Evolutionary conservation across 2,888 invertebrate genomes (phyloP).

Genomic region (Tinea semifulvella): DNA sequence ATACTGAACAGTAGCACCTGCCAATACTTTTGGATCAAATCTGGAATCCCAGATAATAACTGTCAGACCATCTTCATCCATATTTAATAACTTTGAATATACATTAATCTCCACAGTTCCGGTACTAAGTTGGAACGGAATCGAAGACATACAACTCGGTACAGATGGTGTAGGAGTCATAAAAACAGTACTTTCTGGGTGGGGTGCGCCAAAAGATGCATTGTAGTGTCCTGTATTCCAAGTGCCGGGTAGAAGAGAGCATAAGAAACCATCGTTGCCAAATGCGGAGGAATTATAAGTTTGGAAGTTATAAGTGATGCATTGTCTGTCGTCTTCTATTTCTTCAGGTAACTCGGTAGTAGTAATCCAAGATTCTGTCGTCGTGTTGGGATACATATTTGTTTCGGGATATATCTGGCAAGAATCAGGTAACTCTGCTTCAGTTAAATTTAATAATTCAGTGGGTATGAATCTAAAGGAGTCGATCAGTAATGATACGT

Average conservation of each 20-base stretch:
- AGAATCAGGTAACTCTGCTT: neutral
- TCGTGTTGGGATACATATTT: neutral
- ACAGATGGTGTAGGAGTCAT: neutral
- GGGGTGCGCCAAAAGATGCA: neutral
- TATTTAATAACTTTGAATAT: neutral
- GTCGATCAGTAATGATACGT: neutral
- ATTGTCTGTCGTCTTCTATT: neutral
- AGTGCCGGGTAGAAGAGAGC: neutral
- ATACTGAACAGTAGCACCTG: neutral
- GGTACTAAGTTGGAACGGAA: neutral
- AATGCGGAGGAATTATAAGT: neutral
- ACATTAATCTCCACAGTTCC: neutral
- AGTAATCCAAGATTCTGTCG: constrained; percentile 1
- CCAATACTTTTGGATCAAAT: neutral
- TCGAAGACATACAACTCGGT: neutral
- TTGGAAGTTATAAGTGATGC: neutral
- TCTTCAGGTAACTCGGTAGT: neutral
- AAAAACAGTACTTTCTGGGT: neutral
- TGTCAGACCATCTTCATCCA: neutral
- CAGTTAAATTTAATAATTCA: neutral
- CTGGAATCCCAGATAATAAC: neutral
- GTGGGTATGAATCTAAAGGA: neutral
- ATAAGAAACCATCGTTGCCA: neutral
- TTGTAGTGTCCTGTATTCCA: neutral
- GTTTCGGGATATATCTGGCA: neutral